Percentiles rank a stretch among this genome's conserved stretches.
Evolutionary conservation across 2,888 invertebrate genomes (phyloP).

Genomic region (Clivina fossor): DNA sequence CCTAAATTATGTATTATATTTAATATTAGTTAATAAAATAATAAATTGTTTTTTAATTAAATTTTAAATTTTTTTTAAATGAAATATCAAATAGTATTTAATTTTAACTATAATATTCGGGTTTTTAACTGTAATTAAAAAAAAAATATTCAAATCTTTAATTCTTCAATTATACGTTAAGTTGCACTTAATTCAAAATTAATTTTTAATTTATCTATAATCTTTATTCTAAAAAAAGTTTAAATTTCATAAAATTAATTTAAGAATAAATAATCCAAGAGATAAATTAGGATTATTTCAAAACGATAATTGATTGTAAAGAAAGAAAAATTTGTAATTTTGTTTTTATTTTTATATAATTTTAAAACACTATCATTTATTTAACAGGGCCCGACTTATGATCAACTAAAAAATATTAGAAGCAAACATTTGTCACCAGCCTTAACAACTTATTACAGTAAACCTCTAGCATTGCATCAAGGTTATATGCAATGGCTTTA

Average conservation of each 20-base stretch:
- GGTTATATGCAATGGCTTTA: conserved; percentile 92
- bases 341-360: conserved; percentile 46
- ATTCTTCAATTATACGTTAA: no score
- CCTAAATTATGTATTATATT: background rate
- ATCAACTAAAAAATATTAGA: conserved; percentile 62
- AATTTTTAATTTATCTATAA: conserved; percentile 2
- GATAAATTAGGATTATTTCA: background rate
- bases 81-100: no score
- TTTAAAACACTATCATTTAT: conserved; percentile 23
- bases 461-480: conserved; percentile 80
- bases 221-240: background rate
- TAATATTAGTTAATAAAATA: background rate
- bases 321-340: conserved; percentile 39
- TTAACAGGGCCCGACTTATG: conserved; percentile 63
- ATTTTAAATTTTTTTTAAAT: background rate
- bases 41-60: background rate
- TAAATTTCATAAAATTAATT: background rate
- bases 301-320: conserved; percentile 15
- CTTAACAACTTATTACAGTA: conserved; percentile 73
- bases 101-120: no score
- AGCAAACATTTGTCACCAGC: conserved; percentile 69
- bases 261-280: no score
- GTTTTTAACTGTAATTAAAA: no score
- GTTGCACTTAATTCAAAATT: no score
- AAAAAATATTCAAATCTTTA: no score